Percentiles rank a stretch among this genome's conserved stretches.
These are phyloP conservation scores for Araneus ventricosus DNA, from an alignment of 1,140 invertebrate species.

Conservation along the genomic window DNA sequence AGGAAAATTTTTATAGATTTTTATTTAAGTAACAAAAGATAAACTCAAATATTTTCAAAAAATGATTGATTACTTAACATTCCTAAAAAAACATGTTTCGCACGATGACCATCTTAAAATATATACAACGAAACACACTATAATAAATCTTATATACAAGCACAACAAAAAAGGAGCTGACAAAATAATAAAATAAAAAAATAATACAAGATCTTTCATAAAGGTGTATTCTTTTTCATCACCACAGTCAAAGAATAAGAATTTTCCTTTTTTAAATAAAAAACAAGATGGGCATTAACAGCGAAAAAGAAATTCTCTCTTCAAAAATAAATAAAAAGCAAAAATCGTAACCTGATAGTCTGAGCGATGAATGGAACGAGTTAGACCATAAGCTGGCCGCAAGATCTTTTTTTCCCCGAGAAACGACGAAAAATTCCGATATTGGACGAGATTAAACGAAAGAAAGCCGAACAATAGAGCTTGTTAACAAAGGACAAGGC, in stretches of 20 bases:
- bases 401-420: background rate
- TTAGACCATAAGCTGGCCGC: conserved; percentile 39
- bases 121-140: background rate
- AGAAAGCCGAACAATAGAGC: conserved; percentile 54
- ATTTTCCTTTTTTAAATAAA: background rate
- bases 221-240: background rate
- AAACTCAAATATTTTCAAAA: background rate
- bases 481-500: conserved; percentile 66
- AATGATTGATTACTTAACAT: background rate
- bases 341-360: conserved; percentile 43
- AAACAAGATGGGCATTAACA: conserved; percentile 20
- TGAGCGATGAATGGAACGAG: conserved; percentile 40
- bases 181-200: background rate
- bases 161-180: background rate
- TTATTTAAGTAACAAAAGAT: background rate
- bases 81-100: background rate
- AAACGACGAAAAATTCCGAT: conserved; percentile 45
- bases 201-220: background rate
- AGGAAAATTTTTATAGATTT: background rate
- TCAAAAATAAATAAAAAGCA: background rate
- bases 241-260: background rate
- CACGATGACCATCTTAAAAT: background rate
- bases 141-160: background rate
- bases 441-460: conserved; percentile 61
- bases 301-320: background rate